Percentiles rank a stretch among this genome's conserved stretches.
These are phyloP conservation scores for Parapristionchus giblindavisi DNA, from an alignment of 2,888 invertebrate species.

Conservation along the genomic window DNA sequence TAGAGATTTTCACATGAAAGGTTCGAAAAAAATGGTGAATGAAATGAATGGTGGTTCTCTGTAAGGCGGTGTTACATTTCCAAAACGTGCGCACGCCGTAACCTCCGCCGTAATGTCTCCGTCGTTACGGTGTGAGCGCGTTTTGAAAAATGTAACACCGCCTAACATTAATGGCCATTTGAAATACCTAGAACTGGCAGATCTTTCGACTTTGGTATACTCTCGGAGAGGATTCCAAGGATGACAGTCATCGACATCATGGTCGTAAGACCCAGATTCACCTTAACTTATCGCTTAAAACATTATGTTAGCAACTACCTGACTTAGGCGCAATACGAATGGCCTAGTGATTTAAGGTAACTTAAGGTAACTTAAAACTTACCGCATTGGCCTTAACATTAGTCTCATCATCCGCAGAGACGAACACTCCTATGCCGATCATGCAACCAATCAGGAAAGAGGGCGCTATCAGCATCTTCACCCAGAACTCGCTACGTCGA, in stretches of 20 bases:
- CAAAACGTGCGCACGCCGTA: too few relatives aligned
- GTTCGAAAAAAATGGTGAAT: too few relatives aligned
- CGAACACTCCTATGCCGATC: constrained; percentile 5
- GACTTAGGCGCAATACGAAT: neutral
- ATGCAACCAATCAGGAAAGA: constrained; percentile 29
- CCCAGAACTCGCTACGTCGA: constrained; percentile 25
- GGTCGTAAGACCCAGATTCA: constrained; percentile 29
- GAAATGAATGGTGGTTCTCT: too few relatives aligned
- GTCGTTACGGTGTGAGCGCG: too few relatives aligned
- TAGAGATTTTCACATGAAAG: too few relatives aligned
- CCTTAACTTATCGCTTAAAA: neutral
- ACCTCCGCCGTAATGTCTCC: too few relatives aligned
- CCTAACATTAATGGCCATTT: too few relatives aligned
- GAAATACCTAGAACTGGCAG: constrained; percentile 23
- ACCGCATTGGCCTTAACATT: neutral
- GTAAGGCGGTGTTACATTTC: too few relatives aligned
- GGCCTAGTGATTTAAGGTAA: neutral
- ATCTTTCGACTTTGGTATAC: constrained; percentile 26
- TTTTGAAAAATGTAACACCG: too few relatives aligned
- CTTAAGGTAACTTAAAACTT: neutral
- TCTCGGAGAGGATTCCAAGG: constrained; percentile 23
- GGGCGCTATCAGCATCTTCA: constrained; percentile 28
- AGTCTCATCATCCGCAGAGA: neutral
- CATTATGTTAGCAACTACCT: neutral
- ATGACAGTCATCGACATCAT: constrained; percentile 38